phyloP scores from a whole-genome alignment of 2,888 invertebrate genomes.

The Diarsia brunnea region DNA sequence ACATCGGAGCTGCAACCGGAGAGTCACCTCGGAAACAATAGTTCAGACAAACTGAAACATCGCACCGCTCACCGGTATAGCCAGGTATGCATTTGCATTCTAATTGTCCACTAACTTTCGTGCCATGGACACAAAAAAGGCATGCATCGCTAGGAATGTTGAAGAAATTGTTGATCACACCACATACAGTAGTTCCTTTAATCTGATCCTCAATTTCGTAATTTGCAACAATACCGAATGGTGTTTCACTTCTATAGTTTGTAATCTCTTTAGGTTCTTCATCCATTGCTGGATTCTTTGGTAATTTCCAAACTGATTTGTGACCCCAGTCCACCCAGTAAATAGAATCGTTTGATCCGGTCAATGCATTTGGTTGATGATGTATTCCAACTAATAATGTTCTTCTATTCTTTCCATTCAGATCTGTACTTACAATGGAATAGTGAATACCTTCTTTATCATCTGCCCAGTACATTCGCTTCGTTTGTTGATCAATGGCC shows the following conservation, averaged over 20 bases:
- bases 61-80: too few species aligned
- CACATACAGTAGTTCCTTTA: conserved; percentile 76
- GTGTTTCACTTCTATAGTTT: conserved; percentile 69
- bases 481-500: conserved; percentile 93
- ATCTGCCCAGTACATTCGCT: conserved; percentile 95
- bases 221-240: conserved; percentile 84
- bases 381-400: conserved; percentile 90
- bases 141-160: conserved; percentile 70
- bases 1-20: too few species aligned
- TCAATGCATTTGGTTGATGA: conserved; percentile 93
- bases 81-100: too few species aligned
- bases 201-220: conserved; percentile 82
- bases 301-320: conserved; percentile 92
- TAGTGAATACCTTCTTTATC: conserved; percentile 93
- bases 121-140: too few species aligned
- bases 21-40: too few species aligned
- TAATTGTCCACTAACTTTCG: too few species aligned
- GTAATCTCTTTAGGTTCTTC: conserved; percentile 73
- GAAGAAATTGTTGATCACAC: conserved; percentile 76
- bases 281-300: conserved; percentile 80
- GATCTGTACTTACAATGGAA: conserved; percentile 93
- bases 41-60: too few species aligned
- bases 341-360: conserved; percentile 93
- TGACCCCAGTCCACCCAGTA: conserved; percentile 96
- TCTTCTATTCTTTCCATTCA: conserved; percentile 93